A percentile compares a stretch with the other conserved stretches of the same genome.
These are phyloP conservation scores for Coptodon rendalli DNA, from an alignment of 2,113 vertebrate species.

Conservation along the genomic window DNA sequence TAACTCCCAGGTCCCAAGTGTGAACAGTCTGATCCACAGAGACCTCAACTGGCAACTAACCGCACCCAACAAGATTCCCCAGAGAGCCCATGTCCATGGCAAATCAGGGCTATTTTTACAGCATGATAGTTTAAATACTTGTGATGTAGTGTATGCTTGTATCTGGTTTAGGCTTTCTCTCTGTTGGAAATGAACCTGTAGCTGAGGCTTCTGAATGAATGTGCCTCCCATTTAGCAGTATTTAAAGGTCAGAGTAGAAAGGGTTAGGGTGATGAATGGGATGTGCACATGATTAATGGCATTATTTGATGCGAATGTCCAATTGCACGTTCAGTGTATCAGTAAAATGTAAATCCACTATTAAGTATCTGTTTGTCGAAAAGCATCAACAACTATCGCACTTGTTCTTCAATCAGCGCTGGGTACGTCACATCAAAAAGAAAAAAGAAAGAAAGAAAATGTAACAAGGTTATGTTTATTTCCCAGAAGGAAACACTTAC, in stretches of 20 bases:
- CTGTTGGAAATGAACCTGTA: conserved; percentile 6
- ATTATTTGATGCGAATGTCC: not conserved
- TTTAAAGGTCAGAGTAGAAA: conserved; percentile 36
- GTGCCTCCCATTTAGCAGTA: not conserved
- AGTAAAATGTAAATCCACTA: not conserved
- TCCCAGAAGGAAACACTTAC: not conserved
- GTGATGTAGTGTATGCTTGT: not conserved
- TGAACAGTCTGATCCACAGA: not conserved
- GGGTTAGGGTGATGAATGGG: not conserved
- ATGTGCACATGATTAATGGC: not conserved
- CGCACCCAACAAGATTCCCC: not conserved
- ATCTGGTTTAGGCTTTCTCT: conserved; percentile 25
- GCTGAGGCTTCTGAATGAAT: not conserved
- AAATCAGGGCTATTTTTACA: not conserved
- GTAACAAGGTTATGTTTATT: not conserved
- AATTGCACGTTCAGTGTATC: not conserved
- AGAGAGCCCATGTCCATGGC: not conserved
- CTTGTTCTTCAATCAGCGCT: not conserved
- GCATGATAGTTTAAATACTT: not conserved
- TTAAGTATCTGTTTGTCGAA: not conserved
- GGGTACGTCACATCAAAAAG: not conserved
- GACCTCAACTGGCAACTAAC: not conserved
- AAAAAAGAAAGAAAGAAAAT: not conserved
- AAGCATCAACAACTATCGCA: not conserved
- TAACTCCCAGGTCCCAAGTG: not conserved